These are phyloP conservation scores for Ctena decussata DNA, from an alignment of 2,888 invertebrate genomes.

Conservation along the genomic window DNA sequence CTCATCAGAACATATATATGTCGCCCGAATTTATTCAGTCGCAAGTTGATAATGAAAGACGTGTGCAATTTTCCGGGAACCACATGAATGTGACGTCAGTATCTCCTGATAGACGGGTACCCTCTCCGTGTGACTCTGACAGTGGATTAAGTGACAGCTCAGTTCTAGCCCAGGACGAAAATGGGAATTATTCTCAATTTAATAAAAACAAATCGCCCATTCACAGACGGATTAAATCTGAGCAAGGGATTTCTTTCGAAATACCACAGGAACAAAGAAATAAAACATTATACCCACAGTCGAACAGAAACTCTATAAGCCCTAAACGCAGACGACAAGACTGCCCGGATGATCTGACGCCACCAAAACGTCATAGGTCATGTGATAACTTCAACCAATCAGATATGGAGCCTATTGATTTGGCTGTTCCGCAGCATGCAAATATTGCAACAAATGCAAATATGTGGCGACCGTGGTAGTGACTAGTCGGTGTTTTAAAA, in stretches of 20 bases:
- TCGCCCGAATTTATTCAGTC: neutral
- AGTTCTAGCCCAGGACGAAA: conserved; percentile 58
- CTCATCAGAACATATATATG: conserved; percentile 16
- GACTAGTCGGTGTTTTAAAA: too few relatives aligned
- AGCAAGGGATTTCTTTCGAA: neutral
- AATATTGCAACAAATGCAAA: conserved; percentile 5
- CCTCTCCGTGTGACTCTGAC: conserved; percentile 63
- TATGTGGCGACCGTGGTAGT: conserved; percentile 68
- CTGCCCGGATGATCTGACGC: neutral
- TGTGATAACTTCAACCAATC: neutral
- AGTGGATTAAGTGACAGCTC: conserved; percentile 66
- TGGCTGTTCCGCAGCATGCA: neutral
- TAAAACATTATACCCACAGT: neutral
- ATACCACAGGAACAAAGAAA: conserved; percentile 26
- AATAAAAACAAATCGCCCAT: conserved; percentile 36
- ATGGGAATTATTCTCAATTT: conserved; percentile 63
- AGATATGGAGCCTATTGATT: neutral
- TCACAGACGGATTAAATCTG: neutral
- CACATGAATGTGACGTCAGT: neutral
- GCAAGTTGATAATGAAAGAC: neutral
- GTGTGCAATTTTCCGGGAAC: neutral
- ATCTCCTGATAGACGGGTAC: conserved; percentile 46
- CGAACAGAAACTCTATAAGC: neutral
- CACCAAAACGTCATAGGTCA: conserved; percentile 27
- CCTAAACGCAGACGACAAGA: conserved; percentile 41